These are phyloP conservation scores for Micropoecilia bifurca DNA, from an alignment of 2,797 vertebrate genomes.

Conservation along the genomic window DNA sequence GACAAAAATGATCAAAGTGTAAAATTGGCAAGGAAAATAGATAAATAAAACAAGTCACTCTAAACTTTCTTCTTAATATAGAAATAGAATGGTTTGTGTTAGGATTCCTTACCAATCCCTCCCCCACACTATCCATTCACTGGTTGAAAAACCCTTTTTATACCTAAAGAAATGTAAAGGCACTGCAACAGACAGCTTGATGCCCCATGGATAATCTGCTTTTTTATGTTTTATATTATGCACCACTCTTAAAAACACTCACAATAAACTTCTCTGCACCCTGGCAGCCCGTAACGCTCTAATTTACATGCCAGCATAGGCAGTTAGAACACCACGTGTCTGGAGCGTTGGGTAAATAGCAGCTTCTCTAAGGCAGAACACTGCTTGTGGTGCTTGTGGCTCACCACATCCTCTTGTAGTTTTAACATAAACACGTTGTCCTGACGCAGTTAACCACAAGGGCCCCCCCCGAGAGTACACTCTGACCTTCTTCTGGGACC, in stretches of 20 bases:
- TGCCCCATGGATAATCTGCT: constrained; percentile 6
- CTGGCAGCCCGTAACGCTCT: constrained; percentile 1
- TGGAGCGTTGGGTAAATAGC: constrained; percentile 41
- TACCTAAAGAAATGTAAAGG: constrained; percentile 23
- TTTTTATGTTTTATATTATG: constrained; percentile 39
- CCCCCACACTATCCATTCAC: too few relatives aligned
- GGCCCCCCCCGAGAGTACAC: constrained; percentile 60
- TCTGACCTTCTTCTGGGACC: constrained; percentile 64
- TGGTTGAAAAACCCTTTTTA: constrained; percentile 5
- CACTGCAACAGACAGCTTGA: constrained; percentile 7
- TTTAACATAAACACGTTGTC: constrained; percentile 79
- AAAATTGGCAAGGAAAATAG: not conserved
- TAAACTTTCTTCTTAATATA: not conserved
- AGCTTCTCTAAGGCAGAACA: constrained; percentile 55
- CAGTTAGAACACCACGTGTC: constrained; percentile 53
- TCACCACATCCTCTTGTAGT: constrained; percentile 80
- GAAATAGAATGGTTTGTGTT: not conserved
- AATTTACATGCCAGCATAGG: constrained; percentile 25
- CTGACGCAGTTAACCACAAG: constrained; percentile 64
- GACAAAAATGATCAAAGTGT: not conserved
- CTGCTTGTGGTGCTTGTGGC: constrained; percentile 59
- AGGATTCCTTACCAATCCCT: not conserved
- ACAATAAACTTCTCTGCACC: constrained; percentile 11
- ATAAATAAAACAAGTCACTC: not conserved
- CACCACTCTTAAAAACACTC: constrained; percentile 39